Percentiles rank a stretch among this genome's conserved stretches.
Evolutionary conservation across 37 sponge, comb jelly and placozoan species (phyloP).

Genomic region (Eunapius fragilis): DNA sequence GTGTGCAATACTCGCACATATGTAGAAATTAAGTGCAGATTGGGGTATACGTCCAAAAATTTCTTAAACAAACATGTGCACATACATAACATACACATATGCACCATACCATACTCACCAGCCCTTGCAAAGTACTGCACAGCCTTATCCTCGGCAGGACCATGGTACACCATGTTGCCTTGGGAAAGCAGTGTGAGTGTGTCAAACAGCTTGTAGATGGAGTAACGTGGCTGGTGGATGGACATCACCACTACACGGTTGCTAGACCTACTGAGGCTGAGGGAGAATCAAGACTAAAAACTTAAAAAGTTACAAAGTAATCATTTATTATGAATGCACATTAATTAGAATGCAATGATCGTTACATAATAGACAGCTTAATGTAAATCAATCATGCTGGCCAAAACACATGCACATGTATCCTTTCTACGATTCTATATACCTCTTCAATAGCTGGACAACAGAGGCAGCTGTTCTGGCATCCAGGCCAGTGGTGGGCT

Average conservation of each 20-base stretch:
- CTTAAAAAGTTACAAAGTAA: background rate
- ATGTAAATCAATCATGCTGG: no score
- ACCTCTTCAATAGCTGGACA: slow-evolving; percentile 52
- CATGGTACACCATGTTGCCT: slow-evolving; percentile 61
- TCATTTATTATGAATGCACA: no score
- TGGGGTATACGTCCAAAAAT: slow-evolving; percentile 19
- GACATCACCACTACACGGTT: slow-evolving; percentile 64
- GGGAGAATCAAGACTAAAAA: slow-evolving; percentile 39
- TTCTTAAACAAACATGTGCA: background rate
- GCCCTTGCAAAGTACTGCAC: slow-evolving; percentile 28
- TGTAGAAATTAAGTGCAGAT: slow-evolving; percentile 17
- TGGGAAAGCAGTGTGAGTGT: slow-evolving; percentile 49
- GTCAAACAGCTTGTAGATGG: slow-evolving; percentile 78
- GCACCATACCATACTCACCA: slow-evolving; percentile 3
- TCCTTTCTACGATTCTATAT: background rate
- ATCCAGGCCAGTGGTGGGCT: slow-evolving; percentile 82
- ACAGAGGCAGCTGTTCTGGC: slow-evolving; percentile 75
- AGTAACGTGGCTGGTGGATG: slow-evolving; percentile 88
- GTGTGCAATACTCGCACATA: no score
- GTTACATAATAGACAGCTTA: no score
- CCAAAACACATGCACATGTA: background rate
- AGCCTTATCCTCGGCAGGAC: slow-evolving; percentile 23
- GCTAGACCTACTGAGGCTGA: slow-evolving; percentile 43
- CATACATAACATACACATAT: background rate
- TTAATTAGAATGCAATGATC: no score